Evolutionary conservation across 2,888 invertebrate genomes (phyloP), one percentile per base, ranked within the genome.

Genomic region (Sthenelais limicola): DNA sequence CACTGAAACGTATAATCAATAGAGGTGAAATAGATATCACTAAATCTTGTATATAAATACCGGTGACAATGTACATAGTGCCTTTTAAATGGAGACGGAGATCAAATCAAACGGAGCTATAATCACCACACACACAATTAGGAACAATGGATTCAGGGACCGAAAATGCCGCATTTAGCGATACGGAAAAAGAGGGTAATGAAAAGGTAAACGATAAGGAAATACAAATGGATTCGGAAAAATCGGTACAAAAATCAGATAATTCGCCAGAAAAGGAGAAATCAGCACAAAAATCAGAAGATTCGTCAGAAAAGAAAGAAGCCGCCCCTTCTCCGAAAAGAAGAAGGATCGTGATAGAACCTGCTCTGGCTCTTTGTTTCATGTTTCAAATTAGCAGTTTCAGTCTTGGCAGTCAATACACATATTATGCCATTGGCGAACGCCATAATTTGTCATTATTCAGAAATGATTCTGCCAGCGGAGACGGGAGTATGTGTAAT

Each of bases 391-490:
- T 56, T 15, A 12, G 32, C 28, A 30, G n/a, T 18, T 30, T 21
- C 18, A 32, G 30, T 3, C 56, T 56, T 32, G n/a, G 30, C 33
- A 24, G 56, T 2, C 56, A 56, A 33, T 56, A 56, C 32, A 32
- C 33, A 18, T 56, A 56, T 28, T 32, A 32, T 56, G 56, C 56
- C n/a, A 56, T 56, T 3, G 56, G 56, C 3, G 56, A 56, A 33
- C 30, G 33, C n/a, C 33, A 56, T 33, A 56, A 56, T 15, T 28
- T 56, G 32, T 33, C 56, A 3, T 32, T 33, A 1, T 15, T 56
- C 18, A 56, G 30, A 33, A 33, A 24, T 3, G 56, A 56, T 32
- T n/a, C n/a, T 32, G 33, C 56, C 3, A 28, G 32, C 1, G 56
- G 32, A 56, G 56, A 33, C 7, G 52, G 52, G 12, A 24, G 52